These are phyloP conservation scores for Pachycephus smyrnensis DNA, from an alignment of 2,888 invertebrate species.

Conservation along the genomic window DNA sequence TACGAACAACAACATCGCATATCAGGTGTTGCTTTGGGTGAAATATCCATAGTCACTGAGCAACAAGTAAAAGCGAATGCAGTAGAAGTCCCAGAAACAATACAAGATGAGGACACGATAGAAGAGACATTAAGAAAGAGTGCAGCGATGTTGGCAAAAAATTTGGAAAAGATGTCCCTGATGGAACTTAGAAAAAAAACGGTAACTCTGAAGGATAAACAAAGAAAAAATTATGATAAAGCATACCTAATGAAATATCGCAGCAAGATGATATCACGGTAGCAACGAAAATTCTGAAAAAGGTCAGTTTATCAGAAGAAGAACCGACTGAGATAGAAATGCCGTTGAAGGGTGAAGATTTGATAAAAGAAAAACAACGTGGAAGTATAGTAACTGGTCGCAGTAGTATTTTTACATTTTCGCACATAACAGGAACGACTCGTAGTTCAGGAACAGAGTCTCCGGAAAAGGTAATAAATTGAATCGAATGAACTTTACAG, in stretches of 20 bases:
- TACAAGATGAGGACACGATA: slow-evolving; percentile 2
- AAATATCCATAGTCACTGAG: slow-evolving; percentile 4
- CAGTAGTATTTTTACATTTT: not conserved
- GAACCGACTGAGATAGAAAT: not conserved
- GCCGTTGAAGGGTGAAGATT: slow-evolving; percentile 20
- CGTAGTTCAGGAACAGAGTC: not conserved
- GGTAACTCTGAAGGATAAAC: not conserved
- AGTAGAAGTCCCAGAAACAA: not conserved
- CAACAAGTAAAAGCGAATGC: slow-evolving; percentile 5
- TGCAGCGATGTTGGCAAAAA: slow-evolving; percentile 18
- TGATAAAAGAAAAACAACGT: slow-evolving; percentile 6
- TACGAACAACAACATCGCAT: slow-evolving; percentile 14
- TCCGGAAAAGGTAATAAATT: not conserved
- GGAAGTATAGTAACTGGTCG: slow-evolving; percentile 3
- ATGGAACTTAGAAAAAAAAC: not conserved
- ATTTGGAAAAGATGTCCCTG: slow-evolving; percentile 23
- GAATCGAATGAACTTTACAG: not conserved
- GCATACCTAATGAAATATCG: not conserved
- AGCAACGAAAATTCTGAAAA: not conserved
- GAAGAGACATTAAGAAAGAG: slow-evolving; percentile 20
- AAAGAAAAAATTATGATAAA: not conserved
- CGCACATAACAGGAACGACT: not conserved
- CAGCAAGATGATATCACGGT: not conserved
- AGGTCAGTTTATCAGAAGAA: not conserved
- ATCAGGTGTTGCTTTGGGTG: slow-evolving; percentile 8